Conservation (phyloP, 2,797 vertebrate species). For the Spondyliosoma cantharus region DNA sequence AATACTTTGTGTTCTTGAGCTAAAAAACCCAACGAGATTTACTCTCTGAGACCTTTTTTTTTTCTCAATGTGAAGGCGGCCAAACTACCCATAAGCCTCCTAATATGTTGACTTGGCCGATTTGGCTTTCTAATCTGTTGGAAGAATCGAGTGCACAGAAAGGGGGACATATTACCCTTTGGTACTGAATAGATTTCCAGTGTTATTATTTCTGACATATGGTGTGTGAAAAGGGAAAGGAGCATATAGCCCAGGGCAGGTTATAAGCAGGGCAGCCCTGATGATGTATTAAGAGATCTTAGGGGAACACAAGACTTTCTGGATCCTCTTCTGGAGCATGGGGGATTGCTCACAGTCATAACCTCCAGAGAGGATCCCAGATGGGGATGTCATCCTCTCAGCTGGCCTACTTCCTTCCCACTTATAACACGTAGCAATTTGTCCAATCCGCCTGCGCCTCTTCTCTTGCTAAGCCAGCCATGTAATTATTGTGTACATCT, state of each 20-base stretch:
- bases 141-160: constrained; percentile 25
- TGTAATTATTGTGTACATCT: constrained; percentile 75
- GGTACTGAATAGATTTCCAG: constrained; percentile 26
- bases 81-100: constrained; percentile 9
- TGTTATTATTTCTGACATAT: constrained; percentile 54
- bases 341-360: constrained; percentile 57
- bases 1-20: constrained; percentile 41
- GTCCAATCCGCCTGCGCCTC: constrained; percentile 63
- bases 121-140: constrained; percentile 33
- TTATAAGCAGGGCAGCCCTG: constrained; percentile 52
- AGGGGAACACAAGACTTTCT: constrained; percentile 40
- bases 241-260: constrained; percentile 37
- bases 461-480: constrained; percentile 71
- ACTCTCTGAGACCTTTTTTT: constrained; percentile 13
- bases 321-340: constrained; percentile 45
- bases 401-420: constrained; percentile 75
- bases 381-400: constrained; percentile 71
- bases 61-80: background rate
- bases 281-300: constrained; percentile 49
- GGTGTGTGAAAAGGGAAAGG: constrained; percentile 31
- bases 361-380: constrained; percentile 73
- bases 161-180: constrained; percentile 8
- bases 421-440: constrained; percentile 72
- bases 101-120: constrained; percentile 41
- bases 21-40: constrained; percentile 20